Evolutionary conservation across 2,113 vertebrate genomes (phyloP).

Genomic region (Halichoeres trimaculatus): DNA sequence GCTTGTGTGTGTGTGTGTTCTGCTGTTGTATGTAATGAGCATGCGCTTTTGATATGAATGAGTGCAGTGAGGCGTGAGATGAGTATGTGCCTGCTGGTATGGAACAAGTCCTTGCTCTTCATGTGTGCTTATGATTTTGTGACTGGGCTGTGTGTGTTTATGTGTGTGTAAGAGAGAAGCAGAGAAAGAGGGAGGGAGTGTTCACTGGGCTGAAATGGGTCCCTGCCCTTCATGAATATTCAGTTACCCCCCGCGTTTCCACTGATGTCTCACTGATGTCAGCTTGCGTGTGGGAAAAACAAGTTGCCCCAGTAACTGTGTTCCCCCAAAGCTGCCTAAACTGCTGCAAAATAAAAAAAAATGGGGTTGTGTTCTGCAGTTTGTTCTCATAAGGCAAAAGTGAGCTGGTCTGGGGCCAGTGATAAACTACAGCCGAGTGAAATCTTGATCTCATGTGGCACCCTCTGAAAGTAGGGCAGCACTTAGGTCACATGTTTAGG

Average conservation of each 20-base stretch:
- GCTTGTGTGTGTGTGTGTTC: conserved; percentile 56
- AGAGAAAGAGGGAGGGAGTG: conserved; percentile 50
- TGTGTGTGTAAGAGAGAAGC: conserved; percentile 26
- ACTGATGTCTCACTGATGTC: conserved; percentile 77
- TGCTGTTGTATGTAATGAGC: conserved; percentile 75
- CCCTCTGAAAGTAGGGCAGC: conserved; percentile 74
- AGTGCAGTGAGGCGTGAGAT: conserved; percentile 80
- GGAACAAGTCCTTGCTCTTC: conserved; percentile 79
- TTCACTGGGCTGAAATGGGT: conserved; percentile 79
- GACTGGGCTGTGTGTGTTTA: conserved; percentile 33
- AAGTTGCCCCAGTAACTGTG: conserved; percentile 68
- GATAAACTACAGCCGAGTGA: conserved; percentile 51
- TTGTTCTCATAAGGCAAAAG: conserved; percentile 38
- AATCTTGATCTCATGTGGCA: conserved; percentile 73
- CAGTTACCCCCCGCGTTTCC: conserved; percentile 68
- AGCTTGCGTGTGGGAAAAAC: conserved; percentile 77
- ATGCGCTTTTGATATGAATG: conserved; percentile 80
- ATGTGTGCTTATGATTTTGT: conserved; percentile 63
- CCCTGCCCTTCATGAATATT: conserved; percentile 83
- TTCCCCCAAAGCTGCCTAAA: conserved; percentile 59
- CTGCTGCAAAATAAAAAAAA: conserved; percentile 53
- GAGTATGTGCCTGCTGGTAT: conserved; percentile 79
- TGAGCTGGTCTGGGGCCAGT: conserved; percentile 13
- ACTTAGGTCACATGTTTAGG: conserved; percentile 80
- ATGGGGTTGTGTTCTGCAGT: conserved; percentile 7